Evolutionary conservation across 2,888 invertebrate genomes (phyloP).

Genomic region (Pomacea canaliculata): DNA sequence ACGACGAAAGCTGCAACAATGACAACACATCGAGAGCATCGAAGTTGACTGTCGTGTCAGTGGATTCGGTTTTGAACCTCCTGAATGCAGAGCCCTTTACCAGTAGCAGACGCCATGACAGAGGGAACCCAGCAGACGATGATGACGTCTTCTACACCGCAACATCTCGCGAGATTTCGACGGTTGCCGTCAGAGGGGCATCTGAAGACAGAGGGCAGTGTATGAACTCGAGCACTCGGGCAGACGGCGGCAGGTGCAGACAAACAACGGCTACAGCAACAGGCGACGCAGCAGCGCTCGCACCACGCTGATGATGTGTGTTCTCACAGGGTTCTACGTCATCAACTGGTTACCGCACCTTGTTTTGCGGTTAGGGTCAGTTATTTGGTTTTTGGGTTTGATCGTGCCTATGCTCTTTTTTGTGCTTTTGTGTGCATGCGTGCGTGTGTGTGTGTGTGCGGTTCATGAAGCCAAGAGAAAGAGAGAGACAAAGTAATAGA

Average conservation of each 20-base stretch:
- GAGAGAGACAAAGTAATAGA: neutral
- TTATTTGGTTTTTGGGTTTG: neutral
- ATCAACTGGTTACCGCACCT: neutral
- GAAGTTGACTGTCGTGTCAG: no score
- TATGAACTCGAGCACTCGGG: no score
- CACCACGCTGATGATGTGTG: neutral
- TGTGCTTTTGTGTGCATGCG: neutral
- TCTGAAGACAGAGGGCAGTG: no score
- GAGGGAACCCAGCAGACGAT: no score
- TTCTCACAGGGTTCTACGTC: neutral
- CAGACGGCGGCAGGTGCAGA: neutral
- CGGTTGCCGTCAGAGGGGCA: no score
- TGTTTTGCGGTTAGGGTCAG: neutral
- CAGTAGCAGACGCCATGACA: no score
- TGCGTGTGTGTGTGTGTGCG: slow-evolving; percentile 14
- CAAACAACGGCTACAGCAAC: neutral
- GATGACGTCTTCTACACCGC: no score
- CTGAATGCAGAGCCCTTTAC: no score
- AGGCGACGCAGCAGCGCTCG: neutral
- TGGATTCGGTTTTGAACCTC: no score
- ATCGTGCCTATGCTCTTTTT: neutral
- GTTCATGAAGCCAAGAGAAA: neutral
- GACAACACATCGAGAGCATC: no score
- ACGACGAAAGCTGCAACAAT: no score
- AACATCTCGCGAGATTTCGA: no score